Base-by-base conservation (phyloP, 2,113 vertebrate species). In the Athene cunicularia region DNA sequence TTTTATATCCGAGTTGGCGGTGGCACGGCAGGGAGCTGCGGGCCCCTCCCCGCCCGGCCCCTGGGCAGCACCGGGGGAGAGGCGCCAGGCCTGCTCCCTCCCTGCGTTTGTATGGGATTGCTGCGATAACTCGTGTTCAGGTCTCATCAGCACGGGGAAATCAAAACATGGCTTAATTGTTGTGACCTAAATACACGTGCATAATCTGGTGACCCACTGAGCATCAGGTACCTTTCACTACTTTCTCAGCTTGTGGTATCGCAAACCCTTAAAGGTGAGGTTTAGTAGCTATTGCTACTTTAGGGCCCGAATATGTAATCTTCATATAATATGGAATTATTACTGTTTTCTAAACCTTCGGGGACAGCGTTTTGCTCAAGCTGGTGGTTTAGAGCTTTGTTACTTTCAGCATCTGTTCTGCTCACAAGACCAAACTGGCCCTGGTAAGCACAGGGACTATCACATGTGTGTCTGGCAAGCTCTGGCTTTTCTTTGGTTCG, bases 61-160 rank as follows among this genome's bases (percentile, higher is more conserved):
- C 56, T 12, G 20, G 47, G 67, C 45, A 8, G 14, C 20, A 4
- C 3, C 4, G 41, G 4, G 49, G 26, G 14, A 30, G 68, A 39
- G 50, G 37, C 7, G 18, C 39, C 35, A 5, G 52, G 66, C 37
- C 50, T 35, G 4, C 9, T 5, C 67, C 7, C 14, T 4, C 27
- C 50, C 6, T 4, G 60, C 33, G 3, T 22, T 13, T 7, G 52
- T 14, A 1, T 3, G 33, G 0, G 24, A 1, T 3, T 11, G 35
- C 37, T 19, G 82, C 1, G 58, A 1, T 13, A 18, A 5, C 28
- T 66, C 64, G 14, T 23, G 52, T 12, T 11, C 41, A 3, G 17
- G 32, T 77, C 71, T 50, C 71, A 1, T 30, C 41, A 4, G 60
- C 47, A 0, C 30, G 1, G 45, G 71, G 4, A 18, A 32, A 72